Conservation (phyloP, 2,797 vertebrate species). For the Anomalospiza imberbis region DNA sequence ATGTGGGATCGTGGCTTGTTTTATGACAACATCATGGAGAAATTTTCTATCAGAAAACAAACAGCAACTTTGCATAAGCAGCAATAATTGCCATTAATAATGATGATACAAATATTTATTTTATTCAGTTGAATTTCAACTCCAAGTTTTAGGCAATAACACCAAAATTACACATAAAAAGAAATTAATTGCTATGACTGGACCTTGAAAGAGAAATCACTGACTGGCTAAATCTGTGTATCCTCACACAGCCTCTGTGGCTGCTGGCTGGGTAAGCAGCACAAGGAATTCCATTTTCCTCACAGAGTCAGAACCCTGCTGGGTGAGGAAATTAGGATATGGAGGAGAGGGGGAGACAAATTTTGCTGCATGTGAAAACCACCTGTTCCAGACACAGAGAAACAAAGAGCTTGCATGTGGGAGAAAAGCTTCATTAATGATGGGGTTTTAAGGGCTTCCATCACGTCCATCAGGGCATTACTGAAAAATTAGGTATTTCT, state of each 20-base stretch:
- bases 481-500: not conserved
- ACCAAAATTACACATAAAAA: not conserved
- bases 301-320: not conserved
- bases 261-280: not conserved
- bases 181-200: not conserved
- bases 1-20: fast-evolving
- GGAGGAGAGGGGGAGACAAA: not conserved
- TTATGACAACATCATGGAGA: not conserved
- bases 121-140: not conserved
- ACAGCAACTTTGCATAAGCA: not conserved
- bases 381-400: not conserved
- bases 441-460: not conserved
- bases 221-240: not conserved
- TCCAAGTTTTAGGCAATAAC: not conserved
- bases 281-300: conserved; percentile 6
- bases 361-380: not conserved
- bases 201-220: not conserved
- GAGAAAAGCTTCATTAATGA: not conserved
- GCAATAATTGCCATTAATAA: not conserved
- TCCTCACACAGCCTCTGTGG: not conserved
- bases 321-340: not conserved
- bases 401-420: not conserved
- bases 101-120: not conserved
- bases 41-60: not conserved
- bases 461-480: not conserved